A percentile compares a stretch with the other conserved stretches of the same genome.
Conservation (phyloP, 1,140 invertebrate species). For the Samia ricini region DNA sequence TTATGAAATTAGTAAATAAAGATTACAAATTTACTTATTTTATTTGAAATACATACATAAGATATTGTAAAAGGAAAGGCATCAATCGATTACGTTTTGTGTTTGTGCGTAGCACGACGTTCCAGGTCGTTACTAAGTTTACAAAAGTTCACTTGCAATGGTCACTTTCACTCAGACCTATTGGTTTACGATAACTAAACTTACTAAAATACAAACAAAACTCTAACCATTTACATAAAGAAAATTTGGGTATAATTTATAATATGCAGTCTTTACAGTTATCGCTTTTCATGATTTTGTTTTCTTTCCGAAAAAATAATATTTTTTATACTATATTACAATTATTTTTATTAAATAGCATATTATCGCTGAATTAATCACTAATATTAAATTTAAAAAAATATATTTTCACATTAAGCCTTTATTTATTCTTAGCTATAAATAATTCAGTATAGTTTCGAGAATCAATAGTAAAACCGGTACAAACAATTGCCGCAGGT, state of each 20-base stretch:
- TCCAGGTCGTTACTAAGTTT: slow-evolving; percentile 42
- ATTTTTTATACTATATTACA: background rate
- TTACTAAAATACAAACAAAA: background rate
- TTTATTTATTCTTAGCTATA: background rate
- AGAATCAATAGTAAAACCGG: background rate
- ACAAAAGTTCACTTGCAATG: slow-evolving; percentile 54
- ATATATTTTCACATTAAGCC: background rate
- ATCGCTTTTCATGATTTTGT: background rate
- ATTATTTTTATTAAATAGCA: background rate
- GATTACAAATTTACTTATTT: background rate
- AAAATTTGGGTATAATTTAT: background rate
- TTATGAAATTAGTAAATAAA: too few relatives aligned
- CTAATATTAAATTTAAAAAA: background rate
- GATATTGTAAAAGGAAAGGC: background rate
- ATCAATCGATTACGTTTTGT: slow-evolving; percentile 21
- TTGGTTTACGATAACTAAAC: background rate
- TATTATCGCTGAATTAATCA: background rate
- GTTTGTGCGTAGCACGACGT: slow-evolving; percentile 31
- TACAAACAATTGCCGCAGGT: slow-evolving; percentile 4
- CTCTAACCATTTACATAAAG: background rate
- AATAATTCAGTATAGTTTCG: background rate
- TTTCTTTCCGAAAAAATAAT: background rate
- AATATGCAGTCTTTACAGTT: background rate
- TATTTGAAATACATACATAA: background rate
- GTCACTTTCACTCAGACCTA: slow-evolving; percentile 47